Evolutionary conservation across 2,113 vertebrate genomes (phyloP), one percentile per base, ranked within the genome.

Genomic region (Formicarius rufipectus): DNA sequence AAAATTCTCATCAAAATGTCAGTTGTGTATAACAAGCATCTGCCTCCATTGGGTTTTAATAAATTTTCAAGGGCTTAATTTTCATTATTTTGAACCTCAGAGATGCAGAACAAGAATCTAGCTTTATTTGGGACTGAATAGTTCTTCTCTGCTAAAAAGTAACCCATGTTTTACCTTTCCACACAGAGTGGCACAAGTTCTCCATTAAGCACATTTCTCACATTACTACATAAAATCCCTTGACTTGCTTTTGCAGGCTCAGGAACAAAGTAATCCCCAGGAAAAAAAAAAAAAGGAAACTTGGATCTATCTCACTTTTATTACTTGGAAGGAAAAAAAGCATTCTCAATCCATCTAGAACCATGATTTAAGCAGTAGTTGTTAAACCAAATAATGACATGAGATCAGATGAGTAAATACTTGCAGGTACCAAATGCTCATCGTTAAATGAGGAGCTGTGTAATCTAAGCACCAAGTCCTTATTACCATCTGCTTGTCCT

Each of bases 231-330:
- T 64, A 6, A 91, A 96, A 96, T 84, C 69, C 24, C 37, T 69
- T 69, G 50, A 87, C 87, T 95, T 90, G 87, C 66, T 84, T 74
- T 95, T 84, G 79, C 84, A 97, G 90, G 89, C 90, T 93, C 22
- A 88, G 79, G 83, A 94, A 84, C n/a, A n/a, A n/a, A n/a, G n/a
- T n/a, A n/a, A n/a, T n/a, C n/a, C n/a, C n/a, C n/a, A n/a, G n/a
- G n/a, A n/a, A n/a, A n/a, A n/a, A n/a, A n/a, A 67, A 60, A 49
- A 47, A 77, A 60, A 37, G 7, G 2, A 42, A 73, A 40, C 20
- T 16, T 79, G 24, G 12, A 89, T 93, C 53, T 7, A 7, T 83
- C 21, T 53, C 15, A 28, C 84, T 91, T 92, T 23, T 53, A 60
- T 82, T 75, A 60, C 44, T 75, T 81, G 64, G 49, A 95, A 85